Evolutionary conservation across 1,140 invertebrate species (phyloP), one percentile per base, ranked within the genome.

Genomic region (Colletes gigas): DNA sequence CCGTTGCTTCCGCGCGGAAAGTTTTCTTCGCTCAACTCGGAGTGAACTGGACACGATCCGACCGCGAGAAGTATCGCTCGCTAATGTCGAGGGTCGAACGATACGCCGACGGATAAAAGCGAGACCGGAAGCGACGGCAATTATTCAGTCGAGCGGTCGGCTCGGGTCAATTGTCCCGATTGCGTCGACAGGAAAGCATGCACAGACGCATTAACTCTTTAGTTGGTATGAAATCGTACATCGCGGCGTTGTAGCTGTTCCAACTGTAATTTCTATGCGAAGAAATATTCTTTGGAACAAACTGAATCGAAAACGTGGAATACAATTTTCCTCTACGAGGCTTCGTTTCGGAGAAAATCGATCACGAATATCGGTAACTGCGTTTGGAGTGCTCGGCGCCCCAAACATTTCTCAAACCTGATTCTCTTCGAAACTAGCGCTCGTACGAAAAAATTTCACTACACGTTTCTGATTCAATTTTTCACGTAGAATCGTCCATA

Each of bases 41-140:
- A 19, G 15, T 19, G 4, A 30, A 39, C 15, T 10, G 59, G 19
- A 21, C 0, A 39, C 9, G 7, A 3, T 19, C 39, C 17, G 19
- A 21, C 68, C 12, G 47, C 39, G n/a, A 21, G 44, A 63, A 50
- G 50, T 79, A 74, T 80, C 78, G 70, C 0, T 21, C 50, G 52
- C 15, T 66, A 74, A 80, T 80, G 78, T 59, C 69, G 70, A 39
- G 59, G 69, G 77, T 73, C 69, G 78, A 15, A 14, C 54, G 9
- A 55, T 52, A 54, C 55, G 47, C 14, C 12, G 59, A 5, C 60
- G 70, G 60, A 87, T 83, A 87, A 89, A 88, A 88, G 85, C 79
- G 74, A 82, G 81, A 86, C 88, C 88, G 89, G 89, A 90, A 90
- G 86, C 81, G 62, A 54, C 30, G 84, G 74, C 89, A 89, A 90